These are phyloP conservation scores for Gymnopithys bicolor DNA, from an alignment of 2,797 vertebrate species.

Conservation along the genomic window DNA sequence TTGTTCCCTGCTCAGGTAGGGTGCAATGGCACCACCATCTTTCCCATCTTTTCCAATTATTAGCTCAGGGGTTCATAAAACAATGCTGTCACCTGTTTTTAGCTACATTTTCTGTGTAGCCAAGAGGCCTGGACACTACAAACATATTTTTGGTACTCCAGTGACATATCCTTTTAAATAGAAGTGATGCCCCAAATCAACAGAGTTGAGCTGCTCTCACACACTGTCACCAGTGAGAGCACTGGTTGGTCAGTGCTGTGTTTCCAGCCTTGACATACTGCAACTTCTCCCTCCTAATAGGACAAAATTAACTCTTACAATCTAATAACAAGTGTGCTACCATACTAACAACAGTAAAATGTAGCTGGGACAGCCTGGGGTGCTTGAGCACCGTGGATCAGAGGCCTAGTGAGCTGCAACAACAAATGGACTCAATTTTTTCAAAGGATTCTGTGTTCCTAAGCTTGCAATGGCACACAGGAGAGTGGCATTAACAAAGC, in stretches of 20 bases:
- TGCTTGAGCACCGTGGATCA: conserved; percentile 65
- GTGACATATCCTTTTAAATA: conserved; percentile 21
- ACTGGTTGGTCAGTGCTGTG: background rate
- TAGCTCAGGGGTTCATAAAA: background rate
- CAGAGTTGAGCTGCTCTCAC: background rate
- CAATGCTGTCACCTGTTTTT: background rate
- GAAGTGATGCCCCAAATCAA: conserved; percentile 38
- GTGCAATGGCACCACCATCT: background rate
- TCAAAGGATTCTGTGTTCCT: conserved; percentile 55
- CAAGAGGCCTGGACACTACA: background rate
- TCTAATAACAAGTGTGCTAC: conserved; percentile 47
- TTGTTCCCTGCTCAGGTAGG: background rate
- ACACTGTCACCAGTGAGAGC: background rate
- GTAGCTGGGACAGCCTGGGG: conserved; percentile 29
- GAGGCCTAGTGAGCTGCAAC: conserved; percentile 73
- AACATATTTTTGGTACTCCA: conserved; percentile 26
- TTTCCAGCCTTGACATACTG: background rate
- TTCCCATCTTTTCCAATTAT: background rate
- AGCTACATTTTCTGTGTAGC: background rate
- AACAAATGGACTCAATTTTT: conserved; percentile 72
- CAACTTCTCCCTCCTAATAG: conserved; percentile 45
- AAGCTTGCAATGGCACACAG: conserved; percentile 43
- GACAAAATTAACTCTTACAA: conserved; percentile 71
- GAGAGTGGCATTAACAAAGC: conserved; percentile 53
- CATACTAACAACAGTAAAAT: conserved; percentile 43